Evolutionary conservation across 2,797 vertebrate genomes (phyloP).

Genomic region (Diplodus puntazzo): DNA sequence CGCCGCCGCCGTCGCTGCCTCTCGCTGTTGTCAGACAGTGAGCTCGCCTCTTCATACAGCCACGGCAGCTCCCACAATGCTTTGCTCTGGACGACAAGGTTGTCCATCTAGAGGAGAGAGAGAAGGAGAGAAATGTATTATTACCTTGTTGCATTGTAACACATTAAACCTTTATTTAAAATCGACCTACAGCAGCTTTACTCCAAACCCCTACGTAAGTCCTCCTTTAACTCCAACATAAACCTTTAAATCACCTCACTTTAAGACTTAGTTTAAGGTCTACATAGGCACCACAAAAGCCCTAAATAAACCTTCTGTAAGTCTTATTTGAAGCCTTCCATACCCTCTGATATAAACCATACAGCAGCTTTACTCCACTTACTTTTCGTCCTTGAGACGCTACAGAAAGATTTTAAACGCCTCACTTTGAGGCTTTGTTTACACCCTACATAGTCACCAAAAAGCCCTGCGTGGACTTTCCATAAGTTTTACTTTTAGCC

Average conservation of each 20-base stretch:
- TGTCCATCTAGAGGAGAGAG: conserved; percentile 42
- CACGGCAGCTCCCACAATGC: conserved; percentile 68
- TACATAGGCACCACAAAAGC: not conserved
- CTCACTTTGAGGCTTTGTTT: too few relatives aligned
- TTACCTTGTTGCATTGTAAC: not conserved
- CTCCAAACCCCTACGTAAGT: too few relatives aligned
- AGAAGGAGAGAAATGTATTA: not conserved
- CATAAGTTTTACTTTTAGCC: not conserved
- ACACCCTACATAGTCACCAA: too few relatives aligned
- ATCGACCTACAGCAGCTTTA: not conserved
- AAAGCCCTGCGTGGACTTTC: too few relatives aligned
- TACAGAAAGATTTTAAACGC: too few relatives aligned
- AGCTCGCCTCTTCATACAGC: conserved; percentile 64
- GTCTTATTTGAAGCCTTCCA: not conserved
- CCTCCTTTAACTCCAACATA: too few relatives aligned
- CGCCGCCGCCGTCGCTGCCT: conserved; percentile 13
- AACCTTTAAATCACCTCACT: not conserved
- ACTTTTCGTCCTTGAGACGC: too few relatives aligned
- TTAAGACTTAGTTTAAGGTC: too few relatives aligned
- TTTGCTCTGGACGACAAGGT: conserved; percentile 58
- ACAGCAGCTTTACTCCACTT: too few relatives aligned
- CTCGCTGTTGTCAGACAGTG: not conserved
- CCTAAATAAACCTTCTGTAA: not conserved
- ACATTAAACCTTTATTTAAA: conserved; percentile 1
- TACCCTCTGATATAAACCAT: too few relatives aligned